Evolutionary conservation across 2,888 invertebrate genomes (phyloP).

Genomic region (Cheiracanthium punctorium): DNA sequence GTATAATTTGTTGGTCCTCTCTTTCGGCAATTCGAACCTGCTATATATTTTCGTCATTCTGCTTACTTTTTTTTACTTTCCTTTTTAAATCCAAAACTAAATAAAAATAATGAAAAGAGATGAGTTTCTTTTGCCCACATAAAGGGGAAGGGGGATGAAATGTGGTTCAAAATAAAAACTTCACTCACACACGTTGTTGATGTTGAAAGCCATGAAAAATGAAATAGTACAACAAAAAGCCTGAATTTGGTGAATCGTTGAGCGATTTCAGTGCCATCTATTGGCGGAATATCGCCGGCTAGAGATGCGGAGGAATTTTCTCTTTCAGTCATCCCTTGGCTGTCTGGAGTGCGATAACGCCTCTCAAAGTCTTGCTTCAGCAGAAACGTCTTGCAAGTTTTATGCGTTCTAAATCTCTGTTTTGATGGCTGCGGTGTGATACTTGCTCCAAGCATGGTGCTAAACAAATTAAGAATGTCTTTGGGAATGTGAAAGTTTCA

Average conservation of each 20-base stretch:
- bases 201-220: slow-evolving; percentile 64
- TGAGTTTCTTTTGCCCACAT: background rate
- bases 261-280: slow-evolving; percentile 49
- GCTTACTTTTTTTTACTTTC: background rate
- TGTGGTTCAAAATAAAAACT: slow-evolving; percentile 21
- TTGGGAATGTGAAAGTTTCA: background rate
- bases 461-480: background rate
- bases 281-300: background rate
- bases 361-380: background rate
- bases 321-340: slow-evolving; percentile 28
- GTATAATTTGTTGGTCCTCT: background rate
- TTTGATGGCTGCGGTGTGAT: background rate
- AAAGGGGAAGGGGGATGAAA: background rate
- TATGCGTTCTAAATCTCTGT: background rate
- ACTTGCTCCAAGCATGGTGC: background rate
- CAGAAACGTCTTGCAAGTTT: background rate
- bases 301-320: slow-evolving; percentile 23
- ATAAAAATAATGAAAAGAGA: background rate
- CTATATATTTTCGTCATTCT: background rate
- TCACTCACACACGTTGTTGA: slow-evolving; percentile 37
- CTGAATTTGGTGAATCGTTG: slow-evolving; percentile 28
- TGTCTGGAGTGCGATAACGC: background rate
- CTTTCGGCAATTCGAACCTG: background rate
- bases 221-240: slow-evolving; percentile 34
- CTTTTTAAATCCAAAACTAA: background rate